phyloP scores from a whole-genome alignment of 2,113 vertebrate genomes.

The Lonchura striata region DNA sequence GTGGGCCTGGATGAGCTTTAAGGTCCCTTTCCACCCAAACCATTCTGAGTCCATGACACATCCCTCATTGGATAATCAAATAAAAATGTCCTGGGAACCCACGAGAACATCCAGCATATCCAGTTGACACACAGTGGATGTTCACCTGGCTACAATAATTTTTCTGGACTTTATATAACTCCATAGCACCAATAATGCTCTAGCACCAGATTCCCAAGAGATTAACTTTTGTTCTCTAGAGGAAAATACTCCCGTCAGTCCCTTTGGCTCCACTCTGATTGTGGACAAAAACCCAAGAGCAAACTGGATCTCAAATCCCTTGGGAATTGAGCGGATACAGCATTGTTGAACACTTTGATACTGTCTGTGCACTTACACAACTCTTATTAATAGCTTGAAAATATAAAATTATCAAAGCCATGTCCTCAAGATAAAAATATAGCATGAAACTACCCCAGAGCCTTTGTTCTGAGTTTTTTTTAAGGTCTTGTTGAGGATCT shows the following conservation, averaged over 20 bases:
- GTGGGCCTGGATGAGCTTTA: fast-evolving
- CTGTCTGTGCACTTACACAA: not conserved
- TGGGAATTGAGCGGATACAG: not conserved
- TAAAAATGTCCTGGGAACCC: not conserved
- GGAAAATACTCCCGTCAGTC: not conserved
- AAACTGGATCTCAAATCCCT: not conserved
- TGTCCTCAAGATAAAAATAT: not conserved
- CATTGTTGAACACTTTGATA: not conserved
- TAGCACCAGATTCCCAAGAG: not conserved
- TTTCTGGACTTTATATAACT: not conserved
- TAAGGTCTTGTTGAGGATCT: not conserved
- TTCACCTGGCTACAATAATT: not conserved
- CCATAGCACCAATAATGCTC: not conserved
- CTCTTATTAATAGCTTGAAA: not conserved
- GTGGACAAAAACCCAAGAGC: not conserved
- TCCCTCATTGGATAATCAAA: not conserved
- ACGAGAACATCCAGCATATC: not conserved
- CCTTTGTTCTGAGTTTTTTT: not conserved
- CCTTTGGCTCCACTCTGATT: not conserved
- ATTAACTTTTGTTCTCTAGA: not conserved
- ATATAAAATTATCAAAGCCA: not conserved
- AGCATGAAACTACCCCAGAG: not conserved
- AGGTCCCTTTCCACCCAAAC: not conserved
- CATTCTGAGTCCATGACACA: not conserved
- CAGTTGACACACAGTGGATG: fast-evolving